phyloP scores from a whole-genome alignment of 1,140 invertebrate genomes.

The Drosophila lacertosa region DNA sequence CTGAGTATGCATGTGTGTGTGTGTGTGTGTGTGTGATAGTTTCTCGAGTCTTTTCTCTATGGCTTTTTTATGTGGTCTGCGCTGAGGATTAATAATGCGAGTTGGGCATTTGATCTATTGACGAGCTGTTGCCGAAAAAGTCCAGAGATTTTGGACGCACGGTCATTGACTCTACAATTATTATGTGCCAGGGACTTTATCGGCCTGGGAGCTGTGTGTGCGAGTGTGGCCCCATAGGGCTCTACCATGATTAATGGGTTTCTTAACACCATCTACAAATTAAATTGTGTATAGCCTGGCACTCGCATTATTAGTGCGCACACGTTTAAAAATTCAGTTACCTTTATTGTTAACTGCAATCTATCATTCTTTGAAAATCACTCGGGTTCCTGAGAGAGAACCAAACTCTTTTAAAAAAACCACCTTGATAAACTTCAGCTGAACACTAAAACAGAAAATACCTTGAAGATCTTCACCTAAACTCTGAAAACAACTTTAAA shows the following conservation, averaged over 20 bases:
- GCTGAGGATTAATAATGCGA: constrained; percentile 78
- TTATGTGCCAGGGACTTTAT: constrained; percentile 27
- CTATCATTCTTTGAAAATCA: constrained; percentile 22
- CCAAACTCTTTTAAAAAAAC: neutral
- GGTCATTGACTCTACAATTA: constrained; percentile 70
- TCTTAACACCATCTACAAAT: constrained; percentile 34
- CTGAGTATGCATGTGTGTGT: constrained; percentile 24
- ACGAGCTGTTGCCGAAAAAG: constrained; percentile 73
- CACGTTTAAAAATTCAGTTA: constrained; percentile 1
- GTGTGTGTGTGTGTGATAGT: constrained; percentile 22
- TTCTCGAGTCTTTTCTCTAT: constrained; percentile 22
- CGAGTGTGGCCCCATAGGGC: constrained; percentile 35
- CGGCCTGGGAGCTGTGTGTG: constrained; percentile 6
- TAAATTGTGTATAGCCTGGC: constrained; percentile 29
- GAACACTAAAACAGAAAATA: neutral
- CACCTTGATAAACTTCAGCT: neutral
- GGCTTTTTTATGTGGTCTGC: constrained; percentile 2
- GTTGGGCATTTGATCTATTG: constrained; percentile 57
- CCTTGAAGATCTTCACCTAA: neutral
- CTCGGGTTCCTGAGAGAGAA: neutral
- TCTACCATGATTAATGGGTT: constrained; percentile 65
- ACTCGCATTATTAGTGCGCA: constrained; percentile 4
- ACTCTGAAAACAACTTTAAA: neutral
- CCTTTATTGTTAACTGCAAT: constrained; percentile 11
- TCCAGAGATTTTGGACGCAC: constrained; percentile 58